Conservation (phyloP, 2,888 invertebrate genomes). For the Cryptops parisi region DNA sequence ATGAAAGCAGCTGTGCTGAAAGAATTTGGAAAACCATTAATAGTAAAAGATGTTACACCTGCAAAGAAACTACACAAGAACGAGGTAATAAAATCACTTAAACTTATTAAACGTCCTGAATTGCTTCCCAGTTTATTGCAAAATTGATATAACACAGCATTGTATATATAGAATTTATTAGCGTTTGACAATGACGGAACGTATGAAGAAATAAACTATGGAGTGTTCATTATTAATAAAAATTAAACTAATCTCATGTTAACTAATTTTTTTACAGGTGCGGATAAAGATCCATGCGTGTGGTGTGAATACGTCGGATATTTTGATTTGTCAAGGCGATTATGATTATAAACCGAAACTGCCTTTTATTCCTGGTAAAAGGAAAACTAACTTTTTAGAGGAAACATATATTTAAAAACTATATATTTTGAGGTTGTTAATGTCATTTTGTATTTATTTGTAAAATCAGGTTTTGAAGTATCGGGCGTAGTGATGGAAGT, state of each 20-base stretch:
- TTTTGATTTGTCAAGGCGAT: constrained; percentile 39
- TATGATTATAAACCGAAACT: constrained; percentile 35
- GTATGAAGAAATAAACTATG: background rate
- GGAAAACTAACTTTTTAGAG: background rate
- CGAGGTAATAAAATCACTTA: constrained; percentile 32
- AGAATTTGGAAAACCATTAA: constrained; percentile 37
- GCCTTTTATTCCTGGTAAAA: constrained; percentile 43
- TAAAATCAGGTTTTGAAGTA: constrained; percentile 42
- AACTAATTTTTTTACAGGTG: constrained; percentile 34
- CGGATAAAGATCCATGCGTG: constrained; percentile 46
- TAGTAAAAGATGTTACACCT: constrained; percentile 35
- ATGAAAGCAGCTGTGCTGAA: constrained; percentile 40
- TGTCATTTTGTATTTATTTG: background rate
- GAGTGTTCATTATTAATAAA: background rate
- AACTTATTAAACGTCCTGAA: too few species aligned
- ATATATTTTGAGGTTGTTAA: background rate
- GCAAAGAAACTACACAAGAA: constrained; percentile 34
- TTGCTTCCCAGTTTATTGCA: too few species aligned
- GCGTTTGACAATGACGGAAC: too few species aligned
- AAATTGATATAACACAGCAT: too few species aligned
- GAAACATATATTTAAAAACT: background rate
- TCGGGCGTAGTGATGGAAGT: constrained; percentile 29
- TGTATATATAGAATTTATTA: too few species aligned
- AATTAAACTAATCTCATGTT: background rate
- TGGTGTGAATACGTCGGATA: constrained; percentile 49